These are phyloP conservation scores for Trochalopteron elliotii DNA, from an alignment of 2,113 vertebrate genomes.

Conservation along the genomic window DNA sequence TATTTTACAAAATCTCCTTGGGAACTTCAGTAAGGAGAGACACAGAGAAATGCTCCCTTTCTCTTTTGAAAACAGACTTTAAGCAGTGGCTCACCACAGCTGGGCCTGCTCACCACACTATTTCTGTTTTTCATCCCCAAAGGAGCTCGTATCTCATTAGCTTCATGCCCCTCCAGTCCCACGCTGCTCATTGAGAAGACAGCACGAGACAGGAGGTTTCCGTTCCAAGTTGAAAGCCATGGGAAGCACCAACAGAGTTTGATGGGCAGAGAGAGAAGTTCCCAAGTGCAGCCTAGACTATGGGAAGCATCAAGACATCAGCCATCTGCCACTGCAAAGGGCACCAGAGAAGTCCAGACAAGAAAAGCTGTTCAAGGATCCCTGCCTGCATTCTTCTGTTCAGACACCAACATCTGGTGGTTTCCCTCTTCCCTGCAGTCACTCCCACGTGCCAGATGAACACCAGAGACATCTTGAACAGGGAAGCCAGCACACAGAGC, in stretches of 20 bases:
- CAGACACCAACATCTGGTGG: background rate
- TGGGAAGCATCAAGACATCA: background rate
- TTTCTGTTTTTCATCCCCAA: background rate
- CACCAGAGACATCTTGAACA: background rate
- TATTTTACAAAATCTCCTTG: conserved; percentile 28
- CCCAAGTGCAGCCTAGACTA: background rate
- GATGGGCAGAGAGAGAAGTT: background rate
- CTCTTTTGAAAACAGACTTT: background rate
- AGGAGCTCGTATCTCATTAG: background rate
- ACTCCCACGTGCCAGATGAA: background rate
- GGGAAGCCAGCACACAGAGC: background rate
- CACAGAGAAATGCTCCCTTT: background rate
- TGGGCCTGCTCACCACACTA: background rate
- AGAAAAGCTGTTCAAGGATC: background rate
- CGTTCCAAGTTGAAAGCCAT: background rate
- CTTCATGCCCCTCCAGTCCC: background rate
- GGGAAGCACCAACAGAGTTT: conserved; percentile 28
- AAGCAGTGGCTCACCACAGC: conserved; percentile 6
- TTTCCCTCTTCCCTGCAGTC: background rate
- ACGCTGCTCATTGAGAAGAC: background rate
- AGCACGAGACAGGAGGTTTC: background rate
- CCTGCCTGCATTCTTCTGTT: background rate
- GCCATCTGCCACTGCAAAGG: background rate
- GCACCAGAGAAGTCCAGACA: background rate
- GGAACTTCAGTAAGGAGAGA: background rate